phyloP scores from a whole-genome alignment of 2,888 invertebrate species.

The Neuroscelio doddi region DNA sequence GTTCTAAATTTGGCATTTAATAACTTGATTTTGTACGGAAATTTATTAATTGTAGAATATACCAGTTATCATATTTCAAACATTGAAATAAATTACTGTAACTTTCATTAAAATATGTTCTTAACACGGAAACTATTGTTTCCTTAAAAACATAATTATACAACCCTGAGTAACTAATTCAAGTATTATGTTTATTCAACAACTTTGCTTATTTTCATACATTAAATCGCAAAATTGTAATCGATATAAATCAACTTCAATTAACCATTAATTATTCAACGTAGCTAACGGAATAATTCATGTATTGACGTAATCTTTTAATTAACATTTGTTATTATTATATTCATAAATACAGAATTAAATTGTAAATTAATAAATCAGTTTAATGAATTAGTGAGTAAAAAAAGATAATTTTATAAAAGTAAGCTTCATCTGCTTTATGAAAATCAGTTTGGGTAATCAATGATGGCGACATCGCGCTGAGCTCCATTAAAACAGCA shows the following conservation, averaged over 20 bases:
- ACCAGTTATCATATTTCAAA: too few relatives aligned
- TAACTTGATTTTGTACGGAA: too few relatives aligned
- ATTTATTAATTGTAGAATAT: too few relatives aligned
- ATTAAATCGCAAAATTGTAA: neutral
- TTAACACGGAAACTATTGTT: too few relatives aligned
- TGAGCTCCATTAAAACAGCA: conserved; percentile 37
- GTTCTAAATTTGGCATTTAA: too few relatives aligned
- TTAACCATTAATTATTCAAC: conserved; percentile 3
- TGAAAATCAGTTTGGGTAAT: conserved; percentile 45
- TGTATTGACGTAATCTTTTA: neutral
- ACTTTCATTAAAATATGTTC: too few relatives aligned
- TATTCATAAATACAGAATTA: neutral
- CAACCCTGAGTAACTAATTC: too few relatives aligned
- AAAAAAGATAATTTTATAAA: conserved; percentile 36
- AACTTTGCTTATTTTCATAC: neutral
- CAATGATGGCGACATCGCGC: conserved; percentile 32
- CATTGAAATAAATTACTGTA: too few relatives aligned
- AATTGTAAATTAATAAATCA: too few relatives aligned
- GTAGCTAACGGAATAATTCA: neutral
- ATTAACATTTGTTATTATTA: conserved; percentile 1
- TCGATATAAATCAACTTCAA: conserved; percentile 2
- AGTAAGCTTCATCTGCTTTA: conserved; percentile 25
- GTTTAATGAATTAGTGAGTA: conserved; percentile 26
- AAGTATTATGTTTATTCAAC: neutral
- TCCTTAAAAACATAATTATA: too few relatives aligned